Percentiles rank a stretch among this genome's conserved stretches.
Evolutionary conservation across 1,140 invertebrate species (phyloP).

Genomic region (Cotesia vestalis): DNA sequence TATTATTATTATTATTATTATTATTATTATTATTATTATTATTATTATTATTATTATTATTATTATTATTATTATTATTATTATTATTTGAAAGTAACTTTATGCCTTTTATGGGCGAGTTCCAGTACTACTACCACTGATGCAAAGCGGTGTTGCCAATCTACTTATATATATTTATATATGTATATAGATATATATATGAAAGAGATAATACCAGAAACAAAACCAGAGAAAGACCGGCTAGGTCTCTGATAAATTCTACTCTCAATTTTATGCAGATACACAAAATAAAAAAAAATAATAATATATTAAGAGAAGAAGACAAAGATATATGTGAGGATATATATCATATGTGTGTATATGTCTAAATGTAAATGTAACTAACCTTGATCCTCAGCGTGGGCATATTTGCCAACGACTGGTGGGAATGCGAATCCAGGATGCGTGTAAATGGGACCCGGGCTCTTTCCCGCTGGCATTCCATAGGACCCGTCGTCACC

Average conservation of each 20-base stretch:
- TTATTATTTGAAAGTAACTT: slow-evolving; percentile 13
- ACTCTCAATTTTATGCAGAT: background rate
- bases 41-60: no score
- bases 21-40: no score
- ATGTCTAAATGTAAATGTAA: background rate
- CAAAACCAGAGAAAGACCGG: background rate
- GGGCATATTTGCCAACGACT: slow-evolving; percentile 63
- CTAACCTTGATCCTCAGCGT: slow-evolving; percentile 71
- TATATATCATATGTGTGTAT: no score
- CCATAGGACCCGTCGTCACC: slow-evolving; percentile 61
- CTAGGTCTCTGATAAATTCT: background rate
- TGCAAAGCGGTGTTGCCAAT: slow-evolving; percentile 1
- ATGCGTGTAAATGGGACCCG: slow-evolving; percentile 67
- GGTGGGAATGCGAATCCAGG: slow-evolving; percentile 68
- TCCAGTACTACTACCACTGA: no score
- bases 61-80: no score
- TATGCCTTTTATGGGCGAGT: slow-evolving; percentile 26
- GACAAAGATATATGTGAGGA: background rate
- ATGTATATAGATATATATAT: no score
- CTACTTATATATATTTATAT: no score
- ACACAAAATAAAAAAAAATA: background rate
- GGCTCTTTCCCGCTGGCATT: slow-evolving; percentile 67
- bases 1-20: no score
- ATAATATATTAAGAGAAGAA: slow-evolving; percentile 5
- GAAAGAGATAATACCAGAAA: background rate